Evolutionary conservation across 1,140 invertebrate species (phyloP), one percentile per base, ranked within the genome.

Genomic region (Agrypnia vestita): DNA sequence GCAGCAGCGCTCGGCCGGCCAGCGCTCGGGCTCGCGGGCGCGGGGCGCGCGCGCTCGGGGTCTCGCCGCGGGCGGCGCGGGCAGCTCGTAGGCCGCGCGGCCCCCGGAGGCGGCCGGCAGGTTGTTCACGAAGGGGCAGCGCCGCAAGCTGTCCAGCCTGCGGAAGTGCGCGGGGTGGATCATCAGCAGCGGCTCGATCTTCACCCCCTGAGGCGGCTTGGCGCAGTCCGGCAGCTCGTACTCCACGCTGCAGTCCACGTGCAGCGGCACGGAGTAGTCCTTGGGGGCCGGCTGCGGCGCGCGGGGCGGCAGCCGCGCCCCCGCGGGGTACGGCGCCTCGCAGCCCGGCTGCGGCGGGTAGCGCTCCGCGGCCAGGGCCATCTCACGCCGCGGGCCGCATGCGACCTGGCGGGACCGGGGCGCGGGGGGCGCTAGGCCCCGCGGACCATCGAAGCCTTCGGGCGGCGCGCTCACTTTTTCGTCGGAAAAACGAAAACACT

Each of bases 131-230:
- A 95, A 95, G 15, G 93, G 93, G 85, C 93, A 94, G 69, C 94
- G 91, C 79, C 94, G 89, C 85, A 94, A 93, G 80, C 92, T 93
- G 85, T 95, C 94, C 86, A 94, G 94, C 87, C 94, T 93, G 77
- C 94, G 90, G 89, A 95, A 95, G 86, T 95, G 95, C 84, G 94
- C 95, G n/a, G 95, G 94, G 89, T 95, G 94, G 85, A 95, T 95
- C 94, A 95, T 95, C 69, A 95, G 91, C 83, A 95, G 89, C 21
- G 94, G 94, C 85, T 95, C 94, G 82, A 92, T 91, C 76, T 93
- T 90, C 80, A 93, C 93, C 43, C 94, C 94, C 82, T 93, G 93
- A 79, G 95, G 94, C 77, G 94, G 94, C 86, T 95, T 95, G 44
- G 94, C 94, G 86, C 94, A 93, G 84, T 94, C 94, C 76, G 94